A percentile compares a stretch with the other conserved stretches of the same genome.
Evolutionary conservation across 1,140 invertebrate species (phyloP).

Genomic region (Caenorhabditis latens): DNA sequence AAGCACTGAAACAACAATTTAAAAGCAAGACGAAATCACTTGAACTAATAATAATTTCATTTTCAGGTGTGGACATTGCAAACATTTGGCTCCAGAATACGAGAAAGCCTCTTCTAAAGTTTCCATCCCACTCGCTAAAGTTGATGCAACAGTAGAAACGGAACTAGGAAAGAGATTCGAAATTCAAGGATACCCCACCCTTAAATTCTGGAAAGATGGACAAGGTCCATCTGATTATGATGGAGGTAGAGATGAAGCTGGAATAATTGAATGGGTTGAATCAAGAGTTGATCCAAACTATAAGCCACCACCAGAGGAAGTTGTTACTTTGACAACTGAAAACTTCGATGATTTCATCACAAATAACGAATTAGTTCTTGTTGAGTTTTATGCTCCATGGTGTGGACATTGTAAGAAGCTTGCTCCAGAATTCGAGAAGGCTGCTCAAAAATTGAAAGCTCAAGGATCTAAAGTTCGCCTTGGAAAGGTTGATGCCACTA

Average conservation of each 20-base stretch:
- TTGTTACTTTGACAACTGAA: slow-evolving; percentile 80
- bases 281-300: slow-evolving; percentile 76
- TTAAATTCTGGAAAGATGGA: slow-evolving; percentile 77
- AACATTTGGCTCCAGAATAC: slow-evolving; percentile 90
- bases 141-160: slow-evolving; percentile 76
- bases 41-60: not conserved
- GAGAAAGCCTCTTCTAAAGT: slow-evolving; percentile 90
- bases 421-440: slow-evolving; percentile 80
- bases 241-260: slow-evolving; percentile 74
- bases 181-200: slow-evolving; percentile 77
- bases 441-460: slow-evolving; percentile 78
- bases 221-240: slow-evolving; percentile 74
- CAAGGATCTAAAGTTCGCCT: slow-evolving; percentile 77
- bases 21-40: not conserved
- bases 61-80: slow-evolving; percentile 76
- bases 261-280: slow-evolving; percentile 75
- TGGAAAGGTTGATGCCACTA: slow-evolving; percentile 80
- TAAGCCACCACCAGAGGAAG: slow-evolving; percentile 81
- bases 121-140: slow-evolving; percentile 84
- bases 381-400: slow-evolving; percentile 83
- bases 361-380: slow-evolving; percentile 80
- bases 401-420: slow-evolving; percentile 78
- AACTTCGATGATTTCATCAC: slow-evolving; percentile 81
- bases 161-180: slow-evolving; percentile 74
- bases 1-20: not conserved